These are phyloP conservation scores for Melitaea cinxia DNA, from an alignment of 1,140 invertebrate genomes.

Conservation along the genomic window DNA sequence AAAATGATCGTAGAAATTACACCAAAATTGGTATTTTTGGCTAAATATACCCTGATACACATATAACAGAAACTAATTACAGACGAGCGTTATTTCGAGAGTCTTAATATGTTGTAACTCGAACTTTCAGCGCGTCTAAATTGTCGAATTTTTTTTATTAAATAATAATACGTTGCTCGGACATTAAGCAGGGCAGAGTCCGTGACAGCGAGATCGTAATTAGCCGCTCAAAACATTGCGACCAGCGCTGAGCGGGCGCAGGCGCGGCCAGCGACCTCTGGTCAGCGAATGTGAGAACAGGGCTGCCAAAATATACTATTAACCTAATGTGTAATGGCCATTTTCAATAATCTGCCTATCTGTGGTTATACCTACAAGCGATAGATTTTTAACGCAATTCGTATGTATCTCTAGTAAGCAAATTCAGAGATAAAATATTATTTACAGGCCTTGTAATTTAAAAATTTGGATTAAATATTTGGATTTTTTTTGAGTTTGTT, in stretches of 20 bases:
- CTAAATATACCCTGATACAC: no score
- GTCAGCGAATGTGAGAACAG: neutral
- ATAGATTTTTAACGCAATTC: no score
- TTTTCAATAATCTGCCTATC: no score
- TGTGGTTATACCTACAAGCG: no score
- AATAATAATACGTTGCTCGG: conserved; percentile 35
- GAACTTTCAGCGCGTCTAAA: conserved; percentile 3
- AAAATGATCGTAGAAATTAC: neutral
- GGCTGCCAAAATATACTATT: neutral
- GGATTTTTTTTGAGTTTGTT: no score
- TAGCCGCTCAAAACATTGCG: conserved; percentile 44
- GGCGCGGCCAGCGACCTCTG: conserved; percentile 21
- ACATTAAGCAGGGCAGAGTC: conserved; percentile 69
- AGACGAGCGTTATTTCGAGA: no score
- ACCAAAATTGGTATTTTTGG: neutral
- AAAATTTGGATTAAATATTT: no score
- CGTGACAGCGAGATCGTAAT: conserved; percentile 76
- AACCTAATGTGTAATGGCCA: no score
- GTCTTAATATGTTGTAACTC: neutral
- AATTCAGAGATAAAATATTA: no score
- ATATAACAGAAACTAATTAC: neutral
- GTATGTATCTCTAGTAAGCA: no score
- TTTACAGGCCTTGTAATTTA: no score
- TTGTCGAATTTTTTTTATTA: conserved; percentile 30
- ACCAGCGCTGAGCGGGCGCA: conserved; percentile 23